A percentile compares a stretch with the other conserved stretches of the same genome.
phyloP scores from a whole-genome alignment of 2,888 invertebrate species.

The Sinohyriopsis cumingii region DNA sequence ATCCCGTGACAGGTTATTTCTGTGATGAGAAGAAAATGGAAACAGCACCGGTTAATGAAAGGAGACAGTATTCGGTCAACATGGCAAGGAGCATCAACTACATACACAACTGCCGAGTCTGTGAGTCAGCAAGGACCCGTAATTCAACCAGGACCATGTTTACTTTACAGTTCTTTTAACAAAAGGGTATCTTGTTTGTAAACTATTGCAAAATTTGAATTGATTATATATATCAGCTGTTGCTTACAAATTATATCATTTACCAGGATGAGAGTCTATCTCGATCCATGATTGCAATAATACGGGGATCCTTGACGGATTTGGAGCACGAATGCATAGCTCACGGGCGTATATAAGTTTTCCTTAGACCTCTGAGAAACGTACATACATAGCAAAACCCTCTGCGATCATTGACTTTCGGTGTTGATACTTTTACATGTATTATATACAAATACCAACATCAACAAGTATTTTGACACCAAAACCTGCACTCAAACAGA shows the following conservation, averaged over 20 bases:
- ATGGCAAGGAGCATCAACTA: conserved; percentile 29
- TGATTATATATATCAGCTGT: not conserved
- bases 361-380: too few relatives aligned
- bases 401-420: too few relatives aligned
- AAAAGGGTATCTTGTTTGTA: conserved; percentile 5
- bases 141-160: conserved; percentile 6
- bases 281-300: too few relatives aligned
- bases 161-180: not conserved
- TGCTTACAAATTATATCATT: not conserved
- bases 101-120: conserved; percentile 28
- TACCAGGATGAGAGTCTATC: too few relatives aligned
- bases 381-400: too few relatives aligned
- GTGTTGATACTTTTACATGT: too few relatives aligned
- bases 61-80: conserved; percentile 29
- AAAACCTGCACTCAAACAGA: too few relatives aligned
- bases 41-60: conserved; percentile 60
- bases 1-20: conserved; percentile 51
- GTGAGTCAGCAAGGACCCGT: conserved; percentile 14
- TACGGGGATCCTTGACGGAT: too few relatives aligned
- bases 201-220: not conserved
- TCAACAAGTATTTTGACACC: too few relatives aligned
- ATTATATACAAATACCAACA: too few relatives aligned
- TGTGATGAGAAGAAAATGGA: conserved; percentile 59
- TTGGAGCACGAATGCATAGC: too few relatives aligned
- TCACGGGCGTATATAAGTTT: too few relatives aligned